phyloP scores from a whole-genome alignment of 2,888 invertebrate genomes.

The Deladenus siricidicola region DNA sequence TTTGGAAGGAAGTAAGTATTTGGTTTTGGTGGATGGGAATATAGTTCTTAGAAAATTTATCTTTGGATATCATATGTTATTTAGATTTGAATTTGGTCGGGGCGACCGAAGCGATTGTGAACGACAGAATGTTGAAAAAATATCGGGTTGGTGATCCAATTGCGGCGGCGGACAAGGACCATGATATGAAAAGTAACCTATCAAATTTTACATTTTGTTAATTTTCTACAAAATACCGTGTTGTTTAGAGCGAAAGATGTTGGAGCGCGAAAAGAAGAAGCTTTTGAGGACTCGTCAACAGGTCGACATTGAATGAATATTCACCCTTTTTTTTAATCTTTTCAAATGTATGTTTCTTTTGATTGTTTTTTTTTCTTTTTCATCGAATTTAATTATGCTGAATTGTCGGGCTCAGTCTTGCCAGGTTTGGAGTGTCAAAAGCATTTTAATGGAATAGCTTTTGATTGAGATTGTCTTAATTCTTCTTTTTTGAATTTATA shows the following conservation, averaged over 20 bases:
- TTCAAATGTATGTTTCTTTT: too few relatives aligned
- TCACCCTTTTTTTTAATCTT: too few relatives aligned
- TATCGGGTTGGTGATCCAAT: slow-evolving; percentile 2
- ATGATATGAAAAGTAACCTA: slow-evolving; percentile 6
- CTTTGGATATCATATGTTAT: slow-evolving; percentile 1
- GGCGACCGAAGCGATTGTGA: slow-evolving; percentile 4
- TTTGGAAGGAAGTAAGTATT: slow-evolving; percentile 13
- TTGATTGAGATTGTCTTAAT: too few relatives aligned
- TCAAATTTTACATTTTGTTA: slow-evolving; percentile 1
- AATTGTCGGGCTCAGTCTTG: too few relatives aligned
- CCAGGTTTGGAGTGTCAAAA: too few relatives aligned
- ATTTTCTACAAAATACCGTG: not conserved
- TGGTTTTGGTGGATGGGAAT: not conserved
- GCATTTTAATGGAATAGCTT: too few relatives aligned
- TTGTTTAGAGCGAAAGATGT: not conserved
- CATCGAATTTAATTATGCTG: too few relatives aligned
- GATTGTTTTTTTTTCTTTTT: too few relatives aligned
- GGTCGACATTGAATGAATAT: too few relatives aligned
- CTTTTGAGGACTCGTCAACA: not conserved
- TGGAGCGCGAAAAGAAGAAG: not conserved
- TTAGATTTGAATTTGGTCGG: slow-evolving; percentile 16
- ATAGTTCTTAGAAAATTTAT: not conserved
- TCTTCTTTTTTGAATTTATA: too few relatives aligned
- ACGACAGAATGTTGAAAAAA: slow-evolving; percentile 10
- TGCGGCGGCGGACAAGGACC: slow-evolving; percentile 7